phyloP scores from a whole-genome alignment of 2,888 invertebrate species.

The Pseudococcus viburni region DNA sequence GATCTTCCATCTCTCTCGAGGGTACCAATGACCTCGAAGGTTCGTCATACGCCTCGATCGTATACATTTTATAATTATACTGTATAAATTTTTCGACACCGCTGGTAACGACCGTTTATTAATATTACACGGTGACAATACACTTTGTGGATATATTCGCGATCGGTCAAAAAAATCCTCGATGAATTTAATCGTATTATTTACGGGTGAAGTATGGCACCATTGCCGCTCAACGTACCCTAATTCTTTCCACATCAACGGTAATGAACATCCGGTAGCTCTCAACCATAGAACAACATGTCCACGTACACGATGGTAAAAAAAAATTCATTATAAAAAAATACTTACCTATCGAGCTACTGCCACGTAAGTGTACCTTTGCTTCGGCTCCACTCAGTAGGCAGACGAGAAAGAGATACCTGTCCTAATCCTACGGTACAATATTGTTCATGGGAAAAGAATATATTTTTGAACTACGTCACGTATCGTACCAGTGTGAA shows the following conservation, averaged over 20 bases:
- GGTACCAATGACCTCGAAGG: constrained; percentile 42
- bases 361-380: background rate
- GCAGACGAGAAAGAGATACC: no score
- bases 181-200: constrained; percentile 6
- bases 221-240: constrained; percentile 54
- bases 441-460: constrained; percentile 60
- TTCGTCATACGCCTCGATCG: background rate
- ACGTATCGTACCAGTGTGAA: constrained; percentile 11
- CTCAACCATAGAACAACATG: constrained; percentile 54
- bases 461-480: background rate
- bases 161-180: background rate
- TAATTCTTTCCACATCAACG: constrained; percentile 66
- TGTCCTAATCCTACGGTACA: background rate
- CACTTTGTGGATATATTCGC: background rate
- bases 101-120: background rate
- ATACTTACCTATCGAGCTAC: background rate
- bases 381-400: no score
- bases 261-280: constrained; percentile 64
- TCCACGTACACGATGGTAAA: constrained; percentile 38
- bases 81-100: background rate
- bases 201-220: constrained; percentile 58
- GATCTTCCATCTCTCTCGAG: background rate
- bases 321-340: constrained; percentile 59
- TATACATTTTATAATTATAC: background rate
- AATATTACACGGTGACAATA: background rate